Evolutionary conservation across 2,888 invertebrate species (phyloP).

Genomic region (Chaetogeoica ovagalla): DNA sequence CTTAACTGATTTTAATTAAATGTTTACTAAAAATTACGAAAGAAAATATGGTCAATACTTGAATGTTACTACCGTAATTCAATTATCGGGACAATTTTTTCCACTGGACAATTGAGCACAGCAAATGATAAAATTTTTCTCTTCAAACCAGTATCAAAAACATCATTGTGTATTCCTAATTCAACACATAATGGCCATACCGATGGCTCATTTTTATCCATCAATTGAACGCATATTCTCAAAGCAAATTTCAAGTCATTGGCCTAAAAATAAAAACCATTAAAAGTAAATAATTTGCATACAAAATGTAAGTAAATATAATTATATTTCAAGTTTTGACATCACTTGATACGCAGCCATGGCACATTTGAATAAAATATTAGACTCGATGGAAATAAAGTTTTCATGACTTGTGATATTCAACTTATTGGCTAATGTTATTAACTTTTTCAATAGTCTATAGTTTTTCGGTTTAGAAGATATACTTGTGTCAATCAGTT

Average conservation of each 20-base stretch:
- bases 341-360: conserved; percentile 42
- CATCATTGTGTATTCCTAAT: conserved; percentile 35
- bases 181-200: conserved; percentile 40
- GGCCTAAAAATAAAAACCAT: conserved; percentile 6
- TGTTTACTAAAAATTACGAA: background rate
- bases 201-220: conserved; percentile 42
- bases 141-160: conserved; percentile 31
- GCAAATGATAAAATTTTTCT: conserved; percentile 42
- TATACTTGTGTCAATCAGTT: conserved; percentile 33
- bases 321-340: background rate
- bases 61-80: conserved; percentile 34
- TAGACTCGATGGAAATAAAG: conserved; percentile 28
- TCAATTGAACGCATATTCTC: conserved; percentile 35
- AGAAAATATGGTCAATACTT: background rate
- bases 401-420: conserved; percentile 14
- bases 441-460: conserved; percentile 34
- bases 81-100: conserved; percentile 36
- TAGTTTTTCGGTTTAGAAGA: conserved; percentile 43
- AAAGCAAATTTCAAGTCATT: conserved; percentile 45
- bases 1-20: too few relatives aligned
- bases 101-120: conserved; percentile 37
- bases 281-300: background rate
- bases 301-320: background rate
- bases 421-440: conserved; percentile 30
- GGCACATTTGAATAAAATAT: conserved; percentile 47